Percentiles rank a stretch among this genome's conserved stretches.
Conservation (phyloP, 2,888 invertebrate species). For the Mesodorylaimus sp. region DNA sequence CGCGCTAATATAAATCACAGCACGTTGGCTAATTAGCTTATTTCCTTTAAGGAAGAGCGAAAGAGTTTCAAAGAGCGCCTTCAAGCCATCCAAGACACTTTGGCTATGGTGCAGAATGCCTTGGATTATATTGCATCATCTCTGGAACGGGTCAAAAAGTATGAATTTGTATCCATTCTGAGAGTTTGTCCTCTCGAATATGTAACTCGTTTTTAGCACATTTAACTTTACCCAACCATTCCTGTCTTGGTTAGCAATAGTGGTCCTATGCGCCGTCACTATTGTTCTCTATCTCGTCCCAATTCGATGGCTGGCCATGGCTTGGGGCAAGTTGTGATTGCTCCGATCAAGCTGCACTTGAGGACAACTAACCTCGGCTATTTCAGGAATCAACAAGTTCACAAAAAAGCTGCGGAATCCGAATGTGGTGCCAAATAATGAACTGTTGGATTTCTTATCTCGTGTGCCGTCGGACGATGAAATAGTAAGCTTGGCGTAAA, state of each 20-base stretch:
- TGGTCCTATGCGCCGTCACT: constrained; percentile 51
- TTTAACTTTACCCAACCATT: constrained; percentile 94
- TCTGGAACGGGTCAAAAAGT: constrained; percentile 86
- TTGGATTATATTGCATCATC: constrained; percentile 83
- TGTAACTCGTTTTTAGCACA: constrained; percentile 45
- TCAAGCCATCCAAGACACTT: constrained; percentile 89
- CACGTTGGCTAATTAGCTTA: too few species aligned
- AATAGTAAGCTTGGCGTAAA: constrained; percentile 43
- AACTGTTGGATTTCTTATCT: constrained; percentile 77
- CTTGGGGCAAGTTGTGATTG: constrained; percentile 52
- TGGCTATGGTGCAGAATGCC: constrained; percentile 83
- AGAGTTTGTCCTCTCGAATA: not conserved
- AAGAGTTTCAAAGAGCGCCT: constrained; percentile 79
- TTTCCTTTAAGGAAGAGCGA: constrained; percentile 67
- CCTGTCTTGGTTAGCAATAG: constrained; percentile 73
- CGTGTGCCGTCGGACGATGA: constrained; percentile 83
- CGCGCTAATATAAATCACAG: too few species aligned
- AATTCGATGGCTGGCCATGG: constrained; percentile 64
- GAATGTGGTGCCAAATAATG: constrained; percentile 88
- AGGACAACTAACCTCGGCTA: not conserved
- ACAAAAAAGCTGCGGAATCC: constrained; percentile 75
- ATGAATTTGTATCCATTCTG: not conserved
- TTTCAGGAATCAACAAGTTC: constrained; percentile 62
- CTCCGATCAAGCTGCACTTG: not conserved
- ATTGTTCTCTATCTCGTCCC: constrained; percentile 71